Evolutionary conservation across 2,113 vertebrate species (phyloP).

Genomic region (Sapajus apella): DNA sequence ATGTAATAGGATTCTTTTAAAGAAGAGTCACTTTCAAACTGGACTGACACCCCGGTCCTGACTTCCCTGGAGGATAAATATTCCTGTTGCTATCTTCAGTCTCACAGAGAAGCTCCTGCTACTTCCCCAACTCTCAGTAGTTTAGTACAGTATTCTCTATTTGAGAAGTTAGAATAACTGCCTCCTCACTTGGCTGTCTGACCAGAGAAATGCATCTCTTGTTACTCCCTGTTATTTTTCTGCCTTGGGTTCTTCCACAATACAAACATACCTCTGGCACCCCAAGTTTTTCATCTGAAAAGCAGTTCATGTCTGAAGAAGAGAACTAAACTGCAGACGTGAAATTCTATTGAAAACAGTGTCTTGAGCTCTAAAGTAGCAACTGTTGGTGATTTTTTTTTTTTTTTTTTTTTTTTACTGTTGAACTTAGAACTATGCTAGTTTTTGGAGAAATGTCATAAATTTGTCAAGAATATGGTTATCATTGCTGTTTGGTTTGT

Average conservation of each 20-base stretch:
- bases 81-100: conserved; percentile 74
- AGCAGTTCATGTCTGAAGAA: conserved; percentile 70
- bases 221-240: conserved; percentile 72
- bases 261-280: conserved; percentile 14
- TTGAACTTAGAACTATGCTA: conserved; percentile 76
- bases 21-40: conserved; percentile 76
- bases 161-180: conserved; percentile 84
- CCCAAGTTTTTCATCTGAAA: conserved; percentile 65
- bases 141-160: conserved; percentile 77
- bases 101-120: conserved; percentile 76
- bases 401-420: conserved; percentile 74
- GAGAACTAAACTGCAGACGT: conserved; percentile 81
- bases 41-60: conserved; percentile 81
- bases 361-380: conserved; percentile 80
- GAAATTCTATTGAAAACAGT: conserved; percentile 81
- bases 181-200: conserved; percentile 84
- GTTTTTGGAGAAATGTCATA: conserved; percentile 70
- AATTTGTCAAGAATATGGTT: conserved; percentile 47
- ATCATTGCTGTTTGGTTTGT: conserved; percentile 54
- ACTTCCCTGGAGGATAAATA: conserved; percentile 81
- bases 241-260: conserved; percentile 52
- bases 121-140: conserved; percentile 71
- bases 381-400: conserved; percentile 78
- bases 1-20: conserved; percentile 85
- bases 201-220: conserved; percentile 79